Base-by-base conservation (phyloP, 2,797 vertebrate species). In the Poecilia gillii region DNA sequence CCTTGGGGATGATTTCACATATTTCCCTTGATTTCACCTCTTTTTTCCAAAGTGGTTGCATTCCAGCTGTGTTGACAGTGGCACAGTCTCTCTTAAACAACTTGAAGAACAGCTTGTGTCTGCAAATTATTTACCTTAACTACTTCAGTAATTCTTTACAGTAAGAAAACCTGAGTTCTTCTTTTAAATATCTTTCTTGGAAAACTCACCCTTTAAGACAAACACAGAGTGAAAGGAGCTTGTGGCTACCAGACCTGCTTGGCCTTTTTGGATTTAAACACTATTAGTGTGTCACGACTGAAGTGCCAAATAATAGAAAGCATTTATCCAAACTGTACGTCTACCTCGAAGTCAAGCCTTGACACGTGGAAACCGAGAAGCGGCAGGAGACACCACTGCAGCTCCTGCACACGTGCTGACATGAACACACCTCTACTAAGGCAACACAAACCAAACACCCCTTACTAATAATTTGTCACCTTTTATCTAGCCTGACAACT, bases 1-100 rank as follows among this genome's bases (percentile, higher is more conserved):
- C 93, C 94, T 73, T 76, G 84, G 90, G 85, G 85, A 71, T 78
- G 81, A 92, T 95, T 95, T 95, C 93, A 93, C 91, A 92, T 93
- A 45, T 83, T 70, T 74, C 71, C 74, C 73, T 74, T 81, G 12
- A 74, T 77, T 89, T 79, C 49, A 49, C 45, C 72, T 74, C 66
- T 81, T 87, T 87, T 76, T 72, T 82, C 72, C 75, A 47, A 31
- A 78, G 46, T 73, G 81, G 31, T 62, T 84, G 73, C 72, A 72
- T 79, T 76, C 31, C 46, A 57, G 45, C 59, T 70, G 49, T 9
- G 23, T 80, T 47, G 77, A 59, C 51, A 79, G 25, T 74, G 43
- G 39, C 39, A 41, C 77, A 51, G 45, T 33, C 68, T n/a, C 46
- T 20, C 23, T n/a, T 66, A n/a, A 45, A 64, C 43, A 43, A 41